A percentile compares a stretch with the other conserved stretches of the same genome.
Conservation (phyloP, 2,888 invertebrate species). For the Cybosia mesomella region DNA sequence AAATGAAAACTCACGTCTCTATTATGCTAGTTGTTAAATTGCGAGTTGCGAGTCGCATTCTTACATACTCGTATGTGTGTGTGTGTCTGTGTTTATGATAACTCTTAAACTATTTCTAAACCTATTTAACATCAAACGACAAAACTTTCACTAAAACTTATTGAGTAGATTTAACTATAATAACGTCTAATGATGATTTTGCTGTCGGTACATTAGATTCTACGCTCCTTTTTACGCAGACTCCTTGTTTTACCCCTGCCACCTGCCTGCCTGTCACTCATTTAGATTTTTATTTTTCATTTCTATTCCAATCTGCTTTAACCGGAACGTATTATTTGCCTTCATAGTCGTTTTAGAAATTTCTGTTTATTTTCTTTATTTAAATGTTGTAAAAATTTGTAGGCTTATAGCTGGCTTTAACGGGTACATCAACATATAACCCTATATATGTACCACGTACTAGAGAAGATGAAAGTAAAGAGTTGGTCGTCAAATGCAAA, state of each 20-base stretch:
- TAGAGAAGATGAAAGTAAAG: neutral
- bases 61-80: neutral
- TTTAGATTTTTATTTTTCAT: conserved; percentile 54
- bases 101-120: neutral
- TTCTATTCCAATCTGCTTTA: conserved; percentile 49
- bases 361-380: conserved; percentile 4
- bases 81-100: neutral
- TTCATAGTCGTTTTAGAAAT: conserved; percentile 25
- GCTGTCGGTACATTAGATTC: conserved; percentile 44
- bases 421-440: too few species aligned
- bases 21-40: neutral
- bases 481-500: neutral
- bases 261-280: conserved; percentile 57
- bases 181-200: conserved; percentile 8
- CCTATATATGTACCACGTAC: neutral
- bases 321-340: conserved; percentile 35
- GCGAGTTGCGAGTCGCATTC: neutral
- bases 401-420: neutral
- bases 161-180: neutral
- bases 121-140: neutral
- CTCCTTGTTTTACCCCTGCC: conserved; percentile 55
- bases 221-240: conserved; percentile 50
- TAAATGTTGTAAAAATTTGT: conserved; percentile 10
- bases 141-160: neutral
- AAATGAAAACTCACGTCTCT: neutral